phyloP scores from a whole-genome alignment of 64 coral and sea anemone genomes.

The Trachythela sp. region DNA sequence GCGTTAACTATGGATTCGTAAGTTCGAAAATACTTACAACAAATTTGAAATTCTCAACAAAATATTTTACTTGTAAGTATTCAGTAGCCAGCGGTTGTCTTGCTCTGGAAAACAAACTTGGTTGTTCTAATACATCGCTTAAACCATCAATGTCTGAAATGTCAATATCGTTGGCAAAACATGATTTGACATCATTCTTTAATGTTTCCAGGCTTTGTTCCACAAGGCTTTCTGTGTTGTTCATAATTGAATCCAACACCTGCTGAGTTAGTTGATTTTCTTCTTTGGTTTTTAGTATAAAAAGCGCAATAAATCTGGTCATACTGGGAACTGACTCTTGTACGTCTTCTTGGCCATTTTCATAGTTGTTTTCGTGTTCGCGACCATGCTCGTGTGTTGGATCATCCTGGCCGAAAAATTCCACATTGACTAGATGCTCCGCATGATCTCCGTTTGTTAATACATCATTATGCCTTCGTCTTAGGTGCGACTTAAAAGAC shows the following conservation, averaged over 20 bases:
- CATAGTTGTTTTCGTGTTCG: neutral
- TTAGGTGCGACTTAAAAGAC: slow-evolving; percentile 58
- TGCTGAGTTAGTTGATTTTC: neutral
- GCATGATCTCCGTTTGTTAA: neutral
- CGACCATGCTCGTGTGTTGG: neutral
- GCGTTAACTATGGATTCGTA: too few relatives aligned
- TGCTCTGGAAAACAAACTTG: neutral
- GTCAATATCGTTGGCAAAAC: neutral
- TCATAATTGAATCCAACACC: neutral
- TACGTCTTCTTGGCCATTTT: neutral
- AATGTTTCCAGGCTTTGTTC: neutral
- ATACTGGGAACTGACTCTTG: neutral
- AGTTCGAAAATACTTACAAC: neutral
- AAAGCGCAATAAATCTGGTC: neutral
- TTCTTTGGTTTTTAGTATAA: neutral
- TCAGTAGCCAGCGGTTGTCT: neutral
- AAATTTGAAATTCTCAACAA: neutral
- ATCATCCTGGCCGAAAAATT: neutral
- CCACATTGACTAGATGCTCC: neutral
- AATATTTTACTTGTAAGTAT: neutral
- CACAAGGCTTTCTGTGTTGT: neutral
- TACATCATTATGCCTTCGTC: slow-evolving; percentile 32
- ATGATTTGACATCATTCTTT: neutral
- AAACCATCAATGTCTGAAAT: neutral
- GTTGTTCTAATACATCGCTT: neutral